Percentiles rank a stretch among this genome's conserved stretches.
These are phyloP conservation scores for Pica pica DNA, from an alignment of 2,113 vertebrate species.

Conservation along the genomic window DNA sequence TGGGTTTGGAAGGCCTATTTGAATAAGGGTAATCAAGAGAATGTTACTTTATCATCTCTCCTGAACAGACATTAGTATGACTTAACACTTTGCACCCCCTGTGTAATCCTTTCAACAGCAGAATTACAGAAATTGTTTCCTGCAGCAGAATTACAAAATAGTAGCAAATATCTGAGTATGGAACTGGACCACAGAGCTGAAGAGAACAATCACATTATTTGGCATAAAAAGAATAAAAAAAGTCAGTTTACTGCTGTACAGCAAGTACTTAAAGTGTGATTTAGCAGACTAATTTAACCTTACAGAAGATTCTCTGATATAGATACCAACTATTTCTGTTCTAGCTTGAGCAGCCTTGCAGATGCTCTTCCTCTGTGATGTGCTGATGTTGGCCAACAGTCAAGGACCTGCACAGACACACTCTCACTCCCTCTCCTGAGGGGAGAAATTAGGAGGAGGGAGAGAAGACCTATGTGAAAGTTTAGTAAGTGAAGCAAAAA, in stretches of 20 bases:
- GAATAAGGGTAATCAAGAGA: neutral
- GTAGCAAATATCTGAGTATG: neutral
- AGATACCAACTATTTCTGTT: neutral
- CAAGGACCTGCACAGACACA: neutral
- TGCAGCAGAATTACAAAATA: neutral
- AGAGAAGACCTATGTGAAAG: neutral
- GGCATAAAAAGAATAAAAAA: neutral
- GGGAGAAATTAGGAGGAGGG: neutral
- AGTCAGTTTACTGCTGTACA: neutral
- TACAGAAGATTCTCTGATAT: neutral
- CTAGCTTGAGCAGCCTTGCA: neutral
- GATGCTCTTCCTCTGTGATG: neutral
- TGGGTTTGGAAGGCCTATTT: neutral
- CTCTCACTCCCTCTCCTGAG: fast-evolving
- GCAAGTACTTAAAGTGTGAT: neutral
- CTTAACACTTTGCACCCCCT: neutral
- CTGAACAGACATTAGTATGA: neutral
- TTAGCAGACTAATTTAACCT: neutral
- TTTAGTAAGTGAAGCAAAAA: neutral
- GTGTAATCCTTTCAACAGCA: neutral
- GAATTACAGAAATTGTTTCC: no score
- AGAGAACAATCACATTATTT: neutral
- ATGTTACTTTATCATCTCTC: neutral
- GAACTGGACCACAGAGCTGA: neutral
- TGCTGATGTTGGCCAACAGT: neutral